Evolutionary conservation across 2,113 vertebrate species (phyloP).

Genomic region (Hiodon tergisus): DNA sequence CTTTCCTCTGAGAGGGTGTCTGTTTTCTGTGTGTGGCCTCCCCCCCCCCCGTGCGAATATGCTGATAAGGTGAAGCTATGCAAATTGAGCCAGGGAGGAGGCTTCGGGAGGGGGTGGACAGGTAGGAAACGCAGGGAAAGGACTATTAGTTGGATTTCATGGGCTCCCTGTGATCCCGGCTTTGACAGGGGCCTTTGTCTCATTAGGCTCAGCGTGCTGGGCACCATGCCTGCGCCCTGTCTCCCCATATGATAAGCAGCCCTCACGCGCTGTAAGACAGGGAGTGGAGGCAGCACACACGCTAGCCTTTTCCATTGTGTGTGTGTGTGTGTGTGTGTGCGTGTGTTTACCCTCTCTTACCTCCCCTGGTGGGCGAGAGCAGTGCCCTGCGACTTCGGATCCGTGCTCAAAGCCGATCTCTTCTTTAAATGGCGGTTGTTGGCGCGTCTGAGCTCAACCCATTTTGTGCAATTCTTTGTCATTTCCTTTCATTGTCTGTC

Average conservation of each 20-base stretch:
- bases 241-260: constrained; percentile 15
- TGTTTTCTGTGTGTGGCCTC: constrained; percentile 41
- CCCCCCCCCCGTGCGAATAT: constrained; percentile 47
- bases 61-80: constrained; percentile 59
- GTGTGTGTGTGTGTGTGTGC: no score
- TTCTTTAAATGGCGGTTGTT: no score
- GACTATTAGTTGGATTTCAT: constrained; percentile 70
- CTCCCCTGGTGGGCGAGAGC: no score
- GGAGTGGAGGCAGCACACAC: background rate
- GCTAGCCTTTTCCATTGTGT: constrained; percentile 2
- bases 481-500: no score
- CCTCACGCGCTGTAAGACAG: background rate
- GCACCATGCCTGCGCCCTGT: constrained; percentile 30
- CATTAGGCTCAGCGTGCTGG: constrained; percentile 40
- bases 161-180: constrained; percentile 57
- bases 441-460: no score
- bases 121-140: constrained; percentile 35
- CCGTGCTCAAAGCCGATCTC: no score
- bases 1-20: constrained; percentile 36
- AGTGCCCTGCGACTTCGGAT: no score
- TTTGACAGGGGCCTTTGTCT: constrained; percentile 54
- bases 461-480: no score
- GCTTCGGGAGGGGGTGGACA: constrained; percentile 31
- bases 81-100: constrained; percentile 49
- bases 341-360: no score